Evolutionary conservation across 1,140 invertebrate genomes (phyloP), one percentile per base, ranked within the genome.

Genomic region (Drosophila willistoni): DNA sequence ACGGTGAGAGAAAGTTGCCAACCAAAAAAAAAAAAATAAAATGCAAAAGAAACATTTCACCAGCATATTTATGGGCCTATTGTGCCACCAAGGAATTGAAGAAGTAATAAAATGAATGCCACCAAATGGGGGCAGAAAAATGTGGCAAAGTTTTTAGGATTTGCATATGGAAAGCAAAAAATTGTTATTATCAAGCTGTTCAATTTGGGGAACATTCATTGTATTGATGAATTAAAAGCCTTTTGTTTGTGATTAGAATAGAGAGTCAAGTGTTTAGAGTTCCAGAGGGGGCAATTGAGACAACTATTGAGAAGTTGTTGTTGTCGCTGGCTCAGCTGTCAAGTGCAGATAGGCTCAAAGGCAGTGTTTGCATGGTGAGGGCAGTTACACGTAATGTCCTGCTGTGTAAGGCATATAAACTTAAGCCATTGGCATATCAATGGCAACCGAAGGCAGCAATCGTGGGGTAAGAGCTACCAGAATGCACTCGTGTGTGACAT

Each of bases 291-390:
- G 19, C 25, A 72, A 60, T 59, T 59, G 67, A 36, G 55, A 4
- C 12, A 54, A 33, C 63, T 67, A 82, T 82, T 68, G 29, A 29
- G 6, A 7, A 6, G 29, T 29, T 29, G 29, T 29, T 29, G 29
- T 29, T 29, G 5, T 29, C 29, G 29, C 6, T 29, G 83, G 64
- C 82, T 82, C 76, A 77, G 54, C 79, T 87, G 83, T 86, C 83
- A 80, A 64, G 42, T 56, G 66, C 83, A 86, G 64, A 57, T 59
- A 61, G 56, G 44, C 44, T 51, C 44, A 51, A 51, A 29, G 34
- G 19, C 34, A 33, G 17, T 19, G 62, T 36, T 29, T 29, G 29
- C 29, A 29, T 29, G 22, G 36, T 29, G 70, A 41, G 13, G 2
- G 19, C 10, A 22, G 29, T 19, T 22, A 34, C 56, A 59, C 33